Percentiles rank a stretch among this genome's conserved stretches.
Conservation (phyloP, 2,888 invertebrate species). For the Synanthedon andrenaeformis region DNA sequence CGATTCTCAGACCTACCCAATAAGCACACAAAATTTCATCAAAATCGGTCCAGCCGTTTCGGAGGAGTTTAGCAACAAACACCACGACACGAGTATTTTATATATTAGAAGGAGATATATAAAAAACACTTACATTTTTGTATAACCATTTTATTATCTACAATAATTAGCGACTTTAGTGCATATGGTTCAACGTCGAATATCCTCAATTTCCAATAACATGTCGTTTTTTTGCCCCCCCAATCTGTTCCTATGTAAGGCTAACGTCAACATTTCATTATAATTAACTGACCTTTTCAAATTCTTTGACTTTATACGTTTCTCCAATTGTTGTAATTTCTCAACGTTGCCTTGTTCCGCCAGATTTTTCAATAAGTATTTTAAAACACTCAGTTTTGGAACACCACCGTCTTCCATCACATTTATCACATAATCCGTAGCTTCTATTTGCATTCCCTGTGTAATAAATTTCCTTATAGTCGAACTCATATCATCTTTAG, state of each 20-base stretch:
- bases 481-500: slow-evolving; percentile 25
- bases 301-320: slow-evolving; percentile 14
- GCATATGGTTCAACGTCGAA: slow-evolving; percentile 43
- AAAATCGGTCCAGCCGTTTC: too few relatives aligned
- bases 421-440: slow-evolving; percentile 66
- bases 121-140: slow-evolving; percentile 43
- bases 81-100: too few relatives aligned
- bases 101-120: too few relatives aligned
- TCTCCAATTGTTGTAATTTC: slow-evolving; percentile 59
- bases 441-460: slow-evolving; percentile 50
- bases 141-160: slow-evolving; percentile 26
- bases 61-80: too few relatives aligned
- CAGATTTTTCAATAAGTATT: slow-evolving; percentile 71
- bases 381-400: slow-evolving; percentile 71
- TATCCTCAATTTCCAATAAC: slow-evolving; percentile 56
- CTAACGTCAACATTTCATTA: slow-evolving; percentile 49
- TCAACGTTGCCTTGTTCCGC: slow-evolving; percentile 52
- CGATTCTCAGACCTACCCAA: too few relatives aligned
- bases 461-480: slow-evolving; percentile 29
- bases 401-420: slow-evolving; percentile 58
- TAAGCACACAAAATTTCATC: too few relatives aligned
- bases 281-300: slow-evolving; percentile 36
- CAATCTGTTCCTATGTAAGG: slow-evolving; percentile 34
- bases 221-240: slow-evolving; percentile 52
- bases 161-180: slow-evolving; percentile 52